Evolutionary conservation across 2,888 invertebrate genomes (phyloP).

Genomic region (Falcaria lacertinaria): DNA sequence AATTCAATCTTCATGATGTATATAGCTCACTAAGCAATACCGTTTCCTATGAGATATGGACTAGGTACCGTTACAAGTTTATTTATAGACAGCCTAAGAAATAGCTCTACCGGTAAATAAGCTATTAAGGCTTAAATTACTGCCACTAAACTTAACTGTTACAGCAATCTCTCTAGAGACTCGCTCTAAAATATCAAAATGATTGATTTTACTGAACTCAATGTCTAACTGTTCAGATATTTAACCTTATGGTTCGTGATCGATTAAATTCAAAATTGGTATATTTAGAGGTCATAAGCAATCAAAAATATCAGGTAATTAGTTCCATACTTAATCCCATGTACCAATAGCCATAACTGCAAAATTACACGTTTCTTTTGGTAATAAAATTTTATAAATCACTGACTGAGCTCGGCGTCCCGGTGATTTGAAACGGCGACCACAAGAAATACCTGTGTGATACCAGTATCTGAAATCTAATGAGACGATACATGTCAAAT

Average conservation of each 20-base stretch:
- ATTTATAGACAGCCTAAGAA: background rate
- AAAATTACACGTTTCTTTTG: background rate
- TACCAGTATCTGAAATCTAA: no score
- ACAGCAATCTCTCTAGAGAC: background rate
- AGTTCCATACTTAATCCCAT: background rate
- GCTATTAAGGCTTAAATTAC: slow-evolving; percentile 1
- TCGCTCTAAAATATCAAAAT: background rate
- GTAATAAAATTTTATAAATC: background rate
- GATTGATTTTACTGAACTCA: background rate
- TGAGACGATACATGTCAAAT: no score
- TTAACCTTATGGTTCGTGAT: slow-evolving; percentile 1
- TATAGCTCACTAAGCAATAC: no score
- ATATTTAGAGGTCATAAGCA: background rate
- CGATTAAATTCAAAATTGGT: slow-evolving; percentile 1
- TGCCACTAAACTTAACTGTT: background rate
- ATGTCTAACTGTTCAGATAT: background rate
- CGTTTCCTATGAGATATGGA: no score
- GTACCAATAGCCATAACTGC: background rate
- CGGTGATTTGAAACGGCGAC: background rate
- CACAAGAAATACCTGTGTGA: no score
- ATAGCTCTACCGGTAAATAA: background rate
- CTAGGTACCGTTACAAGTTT: background rate
- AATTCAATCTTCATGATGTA: no score
- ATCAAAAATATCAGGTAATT: background rate
- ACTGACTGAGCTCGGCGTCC: background rate